phyloP scores from a whole-genome alignment of 2,888 invertebrate species.

The Auanema sp. region DNA sequence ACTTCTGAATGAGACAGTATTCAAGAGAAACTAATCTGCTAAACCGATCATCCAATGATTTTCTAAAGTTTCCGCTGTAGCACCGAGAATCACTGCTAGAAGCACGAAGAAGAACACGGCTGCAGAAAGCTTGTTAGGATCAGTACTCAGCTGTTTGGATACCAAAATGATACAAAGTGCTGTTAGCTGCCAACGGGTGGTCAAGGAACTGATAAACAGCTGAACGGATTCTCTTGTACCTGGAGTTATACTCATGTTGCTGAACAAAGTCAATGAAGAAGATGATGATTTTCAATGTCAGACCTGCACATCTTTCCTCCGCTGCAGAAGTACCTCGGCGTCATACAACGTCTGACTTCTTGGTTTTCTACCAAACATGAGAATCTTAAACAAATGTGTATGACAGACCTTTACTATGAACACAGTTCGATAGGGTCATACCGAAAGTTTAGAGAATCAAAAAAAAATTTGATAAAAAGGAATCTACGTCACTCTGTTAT shows the following conservation, averaged over 20 bases:
- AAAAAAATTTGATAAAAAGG: background rate
- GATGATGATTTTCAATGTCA: background rate
- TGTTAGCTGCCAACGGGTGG: conserved; percentile 39
- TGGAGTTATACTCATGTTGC: conserved; percentile 9
- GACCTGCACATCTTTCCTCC: conserved; percentile 17
- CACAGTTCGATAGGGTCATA: background rate
- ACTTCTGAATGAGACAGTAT: conserved; percentile 13
- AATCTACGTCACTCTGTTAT: too few relatives aligned
- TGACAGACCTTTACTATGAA: too few relatives aligned
- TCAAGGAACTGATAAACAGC: conserved; percentile 49
- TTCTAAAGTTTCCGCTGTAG: conserved; percentile 25
- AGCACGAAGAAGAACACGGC: conserved; percentile 36
- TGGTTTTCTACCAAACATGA: too few relatives aligned
- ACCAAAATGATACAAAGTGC: conserved; percentile 47
- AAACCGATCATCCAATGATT: conserved; percentile 13
- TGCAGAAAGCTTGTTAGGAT: conserved; percentile 17
- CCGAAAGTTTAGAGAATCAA: background rate
- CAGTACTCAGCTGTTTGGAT: background rate
- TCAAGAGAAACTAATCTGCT: background rate
- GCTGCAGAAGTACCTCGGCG: conserved; percentile 12
- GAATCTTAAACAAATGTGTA: too few relatives aligned
- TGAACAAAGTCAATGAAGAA: conserved; percentile 2
- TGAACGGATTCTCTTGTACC: conserved; percentile 27
- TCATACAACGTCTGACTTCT: conserved; percentile 6
- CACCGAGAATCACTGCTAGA: conserved; percentile 37